Base-by-base conservation (phyloP, 1,140 invertebrate genomes). In the Goniozus legneri region DNA sequence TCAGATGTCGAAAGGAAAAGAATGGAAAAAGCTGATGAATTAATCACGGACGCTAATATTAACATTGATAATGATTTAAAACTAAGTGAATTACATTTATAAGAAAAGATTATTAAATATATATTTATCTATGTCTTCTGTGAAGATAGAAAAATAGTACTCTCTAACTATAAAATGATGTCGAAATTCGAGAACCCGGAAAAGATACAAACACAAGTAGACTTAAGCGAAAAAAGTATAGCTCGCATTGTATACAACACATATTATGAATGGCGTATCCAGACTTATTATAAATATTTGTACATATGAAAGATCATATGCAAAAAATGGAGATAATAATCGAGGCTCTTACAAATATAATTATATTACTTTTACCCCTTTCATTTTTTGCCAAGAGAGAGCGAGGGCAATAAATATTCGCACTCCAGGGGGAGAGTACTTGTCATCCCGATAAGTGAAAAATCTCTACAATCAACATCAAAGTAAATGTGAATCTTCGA, bases 61-160 rank as follows among this genome's bases (percentile, higher is more conserved):
- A 74, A 77, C 70, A 74, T 72, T 77, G 71, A 56, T 73, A 73
- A 76, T 71, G 62, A 73, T 69, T 72, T 73, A 62, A 73, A 73
- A 73, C 47, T 76, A 74, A 73, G 73, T 67, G 61, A 75, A 73
- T 71, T 75, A 75, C 70, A 75, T 76, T 73, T 73, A 71, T 75
- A 75, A 76, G 73, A 57, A 73, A 76, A 75, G 70, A 77, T 73
- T 75, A 76, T 75, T 65, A 76, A 77, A 75, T 76, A 77, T 77
- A 76, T 77, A 76, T 76, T 77, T 77, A 76, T 75, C 74, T 76
- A 75, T 79, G 75, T 79, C 78, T 80, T 80, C 79, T 79, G 76
- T 80, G 79, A 80, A 80, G 78, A 79, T 79, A 71, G 67, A 71
- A 74, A n/a, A 73, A 76, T 75, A 75, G 71, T 73, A 74, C 68